Base-by-base conservation (phyloP, 2,888 invertebrate species). In the Hartigia nigra region DNA sequence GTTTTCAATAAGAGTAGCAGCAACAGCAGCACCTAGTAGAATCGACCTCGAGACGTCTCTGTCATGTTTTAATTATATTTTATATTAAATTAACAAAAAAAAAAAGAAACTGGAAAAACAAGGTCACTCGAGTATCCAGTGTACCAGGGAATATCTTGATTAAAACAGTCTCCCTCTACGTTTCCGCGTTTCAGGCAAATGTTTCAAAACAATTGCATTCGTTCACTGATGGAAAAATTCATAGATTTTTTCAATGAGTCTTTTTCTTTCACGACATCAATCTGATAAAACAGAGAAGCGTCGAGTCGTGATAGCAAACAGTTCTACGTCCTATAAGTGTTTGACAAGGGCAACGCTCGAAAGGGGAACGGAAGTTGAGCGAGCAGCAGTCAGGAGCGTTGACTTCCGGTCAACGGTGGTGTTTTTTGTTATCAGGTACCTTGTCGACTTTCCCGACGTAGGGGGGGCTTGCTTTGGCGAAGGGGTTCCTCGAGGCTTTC, bases 401-500 rank as follows among this genome's bases (percentile, higher is more conserved):
- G 39, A 31, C 72, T 78, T 72, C 74, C 81, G 82, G 85, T 84
- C 78, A 76, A 79, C 79, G 72, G 39, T 70, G 77, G n/a, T n/a
- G n/a, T n/a, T n/a, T n/a, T 77, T n/a, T 70, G 74, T 74, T 37
- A 55, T 55, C 55, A 55, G 86, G 90, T 94, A 95, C 95, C 95
- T 94, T 94, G 94, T 90, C 94, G 94, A 91, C 93, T 94, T 90
- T 94, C 94, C 91, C 94, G 93, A 90, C 94, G 93, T 90, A 89
- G 87, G 85, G 90, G 90, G 87, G 91, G 90, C 84, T 90, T 91
- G 88, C 88, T 89, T 86, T 90, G 90, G 84, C 90, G 90, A 87
- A 95, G 93, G 84, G 95, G 95, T 91, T 95, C 95, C 91, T 95
- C 95, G 90, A 95, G 93, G 87, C 94, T 94, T 88, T 92, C 92